Base-by-base conservation (phyloP, 1,140 invertebrate species). In the Bathynomus jamesi region DNA sequence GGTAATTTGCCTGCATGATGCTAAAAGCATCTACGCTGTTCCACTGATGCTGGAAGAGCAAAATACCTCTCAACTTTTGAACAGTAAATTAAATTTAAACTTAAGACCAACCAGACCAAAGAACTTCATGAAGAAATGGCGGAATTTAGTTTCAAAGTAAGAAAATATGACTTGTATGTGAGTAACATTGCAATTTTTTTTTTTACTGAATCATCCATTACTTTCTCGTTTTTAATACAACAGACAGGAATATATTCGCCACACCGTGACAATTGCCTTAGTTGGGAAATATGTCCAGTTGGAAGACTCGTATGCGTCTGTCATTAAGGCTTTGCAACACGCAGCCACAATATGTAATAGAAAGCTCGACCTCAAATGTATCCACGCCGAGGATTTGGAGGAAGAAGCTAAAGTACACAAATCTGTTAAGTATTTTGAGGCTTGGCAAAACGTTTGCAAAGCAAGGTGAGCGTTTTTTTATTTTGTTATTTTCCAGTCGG, bases 271-370 rank as follows among this genome's bases (percentile, higher is more conserved):
- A 53, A 99, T 99, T 73, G 92, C 91, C 24, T 84, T 99, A 17
- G 98, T 99, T n/a, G 98, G 98, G 8, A 99, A 99, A 85, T 99
- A 99, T 79, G 98, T 96, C 0, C 91, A 93, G 81, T 83, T 99
- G 17, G 89, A 94, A 80, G 98, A 99, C 84, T 90, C 96, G 0
- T 99, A 99, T 81, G 90, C 95, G 0, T 99, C 96, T 3, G 92
- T 99, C 0, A 91, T 90, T 2, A 99, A 99, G 84, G 92, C 97
- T 0, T 82, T 99, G 24, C 89, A 95, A 76, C 97, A 99, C 83
- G 92, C 97, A 3, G 87, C 93, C 0, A 87, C 97, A 27, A 87
- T 89, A 71, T 88, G 87, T 24, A 91, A 92, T 29, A 90, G 90
- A 76, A 95, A 92, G 83, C 84, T 99, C 0, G 90, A 90, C 73